Percentiles rank a stretch among this genome's conserved stretches.
phyloP scores from a whole-genome alignment of 2,797 vertebrate genomes.

The Enteromius viviparus region DNA sequence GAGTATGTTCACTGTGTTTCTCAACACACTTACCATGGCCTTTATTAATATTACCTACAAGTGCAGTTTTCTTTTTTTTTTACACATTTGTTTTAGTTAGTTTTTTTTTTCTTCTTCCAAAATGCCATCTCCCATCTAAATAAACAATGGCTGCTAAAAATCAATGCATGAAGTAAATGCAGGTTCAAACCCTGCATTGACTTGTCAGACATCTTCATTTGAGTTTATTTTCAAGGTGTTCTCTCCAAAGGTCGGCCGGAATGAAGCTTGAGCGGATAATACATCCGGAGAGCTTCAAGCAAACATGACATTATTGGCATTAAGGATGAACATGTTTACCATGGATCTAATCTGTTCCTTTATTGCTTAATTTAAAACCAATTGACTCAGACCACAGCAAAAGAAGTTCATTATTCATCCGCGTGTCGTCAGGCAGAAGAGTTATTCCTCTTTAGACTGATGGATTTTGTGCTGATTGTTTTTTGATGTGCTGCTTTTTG shows the following conservation, averaged over 20 bases:
- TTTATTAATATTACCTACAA: background rate
- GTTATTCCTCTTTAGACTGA: conserved; percentile 35
- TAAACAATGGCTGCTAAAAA: conserved; percentile 61
- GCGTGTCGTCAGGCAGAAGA: background rate
- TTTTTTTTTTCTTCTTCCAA: background rate
- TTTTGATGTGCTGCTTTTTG: conserved; percentile 40
- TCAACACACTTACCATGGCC: background rate
- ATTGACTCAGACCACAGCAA: conserved; percentile 21
- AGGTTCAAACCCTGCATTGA: conserved; percentile 54
- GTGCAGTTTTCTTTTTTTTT: background rate
- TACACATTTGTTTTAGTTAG: no score
- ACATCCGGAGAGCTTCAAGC: background rate
- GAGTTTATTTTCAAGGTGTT: background rate
- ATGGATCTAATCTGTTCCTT: conserved; percentile 38
- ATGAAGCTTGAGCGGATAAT: conserved; percentile 11
- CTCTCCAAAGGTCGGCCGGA: conserved; percentile 26
- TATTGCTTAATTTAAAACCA: conserved; percentile 44
- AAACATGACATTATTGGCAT: conserved; percentile 43
- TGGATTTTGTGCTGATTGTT: conserved; percentile 35
- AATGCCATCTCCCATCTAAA: conserved; percentile 62
- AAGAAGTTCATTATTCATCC: conserved; percentile 15
- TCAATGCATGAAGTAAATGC: conserved; percentile 63
- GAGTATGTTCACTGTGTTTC: background rate
- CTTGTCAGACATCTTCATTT: conserved; percentile 9
- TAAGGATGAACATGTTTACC: conserved; percentile 45